Evolutionary conservation across 2,888 invertebrate genomes (phyloP).

Genomic region (Ichneumon xanthorius): DNA sequence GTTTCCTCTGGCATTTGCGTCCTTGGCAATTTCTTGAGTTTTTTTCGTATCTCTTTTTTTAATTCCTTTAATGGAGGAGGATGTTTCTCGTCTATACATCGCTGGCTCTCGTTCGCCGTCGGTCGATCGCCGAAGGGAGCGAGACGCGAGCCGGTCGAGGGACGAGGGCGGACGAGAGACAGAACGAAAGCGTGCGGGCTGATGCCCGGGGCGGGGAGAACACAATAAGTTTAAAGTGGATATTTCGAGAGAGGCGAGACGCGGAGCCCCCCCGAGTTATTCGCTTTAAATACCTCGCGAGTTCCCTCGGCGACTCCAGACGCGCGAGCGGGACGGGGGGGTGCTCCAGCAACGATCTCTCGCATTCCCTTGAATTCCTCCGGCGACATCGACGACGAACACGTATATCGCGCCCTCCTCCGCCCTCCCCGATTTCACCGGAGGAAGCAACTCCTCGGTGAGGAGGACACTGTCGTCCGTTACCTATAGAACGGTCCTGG

Average conservation of each 20-base stretch:
- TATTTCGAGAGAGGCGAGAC: conserved; percentile 71
- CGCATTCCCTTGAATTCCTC: conserved; percentile 65
- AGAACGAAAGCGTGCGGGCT: conserved; percentile 39
- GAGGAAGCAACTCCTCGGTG: conserved; percentile 49
- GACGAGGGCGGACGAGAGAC: conserved; percentile 18
- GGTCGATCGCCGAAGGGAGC: conserved; percentile 47
- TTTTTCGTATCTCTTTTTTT: conserved; percentile 21
- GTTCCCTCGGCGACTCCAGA: conserved; percentile 61
- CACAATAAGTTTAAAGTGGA: conserved; percentile 70
- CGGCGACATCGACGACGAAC: conserved; percentile 63
- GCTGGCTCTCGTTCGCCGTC: conserved; percentile 24
- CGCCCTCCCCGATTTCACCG: neutral
- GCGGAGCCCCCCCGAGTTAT: conserved; percentile 62
- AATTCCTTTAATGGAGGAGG: conserved; percentile 31
- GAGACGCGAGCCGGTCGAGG: conserved; percentile 32
- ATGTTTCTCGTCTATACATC: conserved; percentile 29
- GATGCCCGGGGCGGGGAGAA: conserved; percentile 60
- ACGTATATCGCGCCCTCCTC: conserved; percentile 49
- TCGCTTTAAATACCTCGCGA: conserved; percentile 74
- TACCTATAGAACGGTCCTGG: conserved; percentile 14
- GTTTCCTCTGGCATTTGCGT: conserved; percentile 29
- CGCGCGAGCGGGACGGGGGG: conserved; percentile 58
- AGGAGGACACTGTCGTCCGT: conserved; percentile 28
- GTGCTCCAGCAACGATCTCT: conserved; percentile 49
- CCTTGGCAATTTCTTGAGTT: conserved; percentile 14